Conservation (phyloP, 2,888 invertebrate genomes). For the Drosophila borealis region DNA sequence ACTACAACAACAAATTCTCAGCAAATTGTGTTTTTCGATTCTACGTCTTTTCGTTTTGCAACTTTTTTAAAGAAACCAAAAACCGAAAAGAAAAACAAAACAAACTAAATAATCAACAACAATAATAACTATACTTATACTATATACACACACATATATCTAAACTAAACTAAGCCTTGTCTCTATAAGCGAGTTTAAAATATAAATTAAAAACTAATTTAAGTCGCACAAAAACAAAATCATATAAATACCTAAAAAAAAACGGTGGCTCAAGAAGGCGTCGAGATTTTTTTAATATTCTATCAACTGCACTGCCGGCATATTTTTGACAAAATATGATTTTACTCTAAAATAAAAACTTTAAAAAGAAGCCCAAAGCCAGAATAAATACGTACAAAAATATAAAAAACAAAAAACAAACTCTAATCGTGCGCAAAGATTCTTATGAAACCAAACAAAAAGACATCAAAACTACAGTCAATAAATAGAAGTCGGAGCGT, state of each 20-base stretch:
- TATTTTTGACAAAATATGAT: conserved; percentile 75
- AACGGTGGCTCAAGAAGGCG: conserved; percentile 40
- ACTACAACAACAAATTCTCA: conserved; percentile 44
- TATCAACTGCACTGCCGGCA: conserved; percentile 79
- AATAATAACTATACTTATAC: conserved; percentile 66
- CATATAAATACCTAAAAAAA: conserved; percentile 15
- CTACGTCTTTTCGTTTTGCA: conserved; percentile 64
- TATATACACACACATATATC: conserved; percentile 48
- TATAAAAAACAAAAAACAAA: conserved; percentile 22
- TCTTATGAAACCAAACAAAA: conserved; percentile 69
- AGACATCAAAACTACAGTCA: conserved; percentile 33
- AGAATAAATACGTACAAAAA: conserved; percentile 57
- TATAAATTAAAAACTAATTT: conserved; percentile 34
- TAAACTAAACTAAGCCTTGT: conserved; percentile 70
- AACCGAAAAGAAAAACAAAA: conserved; percentile 20
- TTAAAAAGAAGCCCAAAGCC: conserved; percentile 20
- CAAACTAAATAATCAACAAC: conserved; percentile 37
- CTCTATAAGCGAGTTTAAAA: conserved; percentile 55
- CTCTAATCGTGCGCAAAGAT: conserved; percentile 53
- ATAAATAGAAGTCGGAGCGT: conserved; percentile 36
- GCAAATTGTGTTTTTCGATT: conserved; percentile 62
- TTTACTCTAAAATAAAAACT: conserved; percentile 55
- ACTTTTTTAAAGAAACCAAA: conserved; percentile 54
- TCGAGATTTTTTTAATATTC: conserved; percentile 52
- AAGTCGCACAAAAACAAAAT: conserved; percentile 66